A percentile compares a stretch with the other conserved stretches of the same genome.
phyloP scores from a whole-genome alignment of 1,140 invertebrate species.

The Eulimnadia texana region DNA sequence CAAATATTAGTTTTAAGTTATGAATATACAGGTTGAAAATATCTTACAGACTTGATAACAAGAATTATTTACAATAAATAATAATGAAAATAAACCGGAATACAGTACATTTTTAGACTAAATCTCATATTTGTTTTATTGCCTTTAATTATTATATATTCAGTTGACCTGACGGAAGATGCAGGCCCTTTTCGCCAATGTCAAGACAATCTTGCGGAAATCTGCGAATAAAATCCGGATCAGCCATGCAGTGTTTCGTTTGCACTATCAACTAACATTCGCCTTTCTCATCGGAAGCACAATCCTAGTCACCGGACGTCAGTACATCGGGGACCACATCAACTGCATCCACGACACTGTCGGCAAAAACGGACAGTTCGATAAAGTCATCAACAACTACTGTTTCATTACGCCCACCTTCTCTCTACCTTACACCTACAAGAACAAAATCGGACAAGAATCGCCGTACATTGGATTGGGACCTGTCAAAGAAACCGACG shows the following conservation, averaged over 20 bases:
- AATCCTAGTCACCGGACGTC: conserved; percentile 35
- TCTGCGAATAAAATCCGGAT: conserved; percentile 5
- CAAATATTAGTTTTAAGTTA: too few species aligned
- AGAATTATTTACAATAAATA: too few species aligned
- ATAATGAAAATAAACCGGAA: too few species aligned
- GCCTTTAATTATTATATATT: too few species aligned
- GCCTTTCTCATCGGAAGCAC: conserved; percentile 35
- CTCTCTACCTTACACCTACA: conserved; percentile 41
- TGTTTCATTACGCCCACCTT: conserved; percentile 87
- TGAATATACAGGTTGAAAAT: too few species aligned
- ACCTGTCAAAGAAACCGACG: conserved; percentile 24
- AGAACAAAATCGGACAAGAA: conserved; percentile 19
- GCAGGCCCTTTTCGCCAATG: not conserved
- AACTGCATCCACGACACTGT: conserved; percentile 26
- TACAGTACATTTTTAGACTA: too few species aligned
- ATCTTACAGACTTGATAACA: too few species aligned
- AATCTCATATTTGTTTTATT: too few species aligned
- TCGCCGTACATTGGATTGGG: conserved; percentile 24
- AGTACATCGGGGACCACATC: conserved; percentile 39
- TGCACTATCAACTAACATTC: conserved; percentile 39
- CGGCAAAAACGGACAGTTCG: not conserved
- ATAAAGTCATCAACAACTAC: conserved; percentile 61
- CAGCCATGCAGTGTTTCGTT: conserved; percentile 36
- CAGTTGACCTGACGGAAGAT: too few species aligned
- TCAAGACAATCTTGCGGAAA: not conserved